Evolutionary conservation across 2,797 vertebrate genomes (phyloP).

Genomic region (Clarias pachynema): DNA sequence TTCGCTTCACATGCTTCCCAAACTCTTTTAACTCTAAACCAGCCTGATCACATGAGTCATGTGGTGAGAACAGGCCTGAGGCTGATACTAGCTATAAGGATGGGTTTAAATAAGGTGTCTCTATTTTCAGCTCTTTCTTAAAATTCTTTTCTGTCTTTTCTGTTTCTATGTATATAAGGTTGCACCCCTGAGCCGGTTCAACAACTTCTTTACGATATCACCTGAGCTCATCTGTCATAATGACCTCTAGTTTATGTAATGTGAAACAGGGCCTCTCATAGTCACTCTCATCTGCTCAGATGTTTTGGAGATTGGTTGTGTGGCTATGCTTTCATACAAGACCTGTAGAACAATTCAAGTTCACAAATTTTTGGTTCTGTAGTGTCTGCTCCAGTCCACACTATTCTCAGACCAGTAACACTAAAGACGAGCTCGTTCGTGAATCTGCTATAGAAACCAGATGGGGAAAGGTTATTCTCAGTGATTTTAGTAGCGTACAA

Average conservation of each 20-base stretch:
- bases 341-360: background rate
- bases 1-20: background rate
- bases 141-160: background rate
- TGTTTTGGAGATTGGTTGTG: background rate
- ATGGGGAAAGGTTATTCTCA: conserved; percentile 51
- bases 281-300: background rate
- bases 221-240: conserved; percentile 30
- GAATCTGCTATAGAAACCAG: conserved; percentile 60
- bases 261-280: background rate
- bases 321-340: background rate
- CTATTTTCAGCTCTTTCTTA: conserved; percentile 21
- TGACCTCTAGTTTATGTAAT: conserved; percentile 12
- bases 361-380: background rate
- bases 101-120: conserved; percentile 22
- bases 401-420: background rate
- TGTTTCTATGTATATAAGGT: conserved; percentile 27
- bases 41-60: background rate
- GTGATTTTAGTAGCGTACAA: conserved; percentile 44
- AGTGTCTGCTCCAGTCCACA: background rate
- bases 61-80: background rate
- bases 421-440: conserved; percentile 14
- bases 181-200: conserved; percentile 28
- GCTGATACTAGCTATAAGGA: conserved; percentile 1
- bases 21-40: background rate
- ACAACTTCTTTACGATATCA: conserved; percentile 26